Percentiles rank a stretch among this genome's conserved stretches.
phyloP scores from a whole-genome alignment of 1,140 invertebrate genomes.

The Sycophila sp. region DNA sequence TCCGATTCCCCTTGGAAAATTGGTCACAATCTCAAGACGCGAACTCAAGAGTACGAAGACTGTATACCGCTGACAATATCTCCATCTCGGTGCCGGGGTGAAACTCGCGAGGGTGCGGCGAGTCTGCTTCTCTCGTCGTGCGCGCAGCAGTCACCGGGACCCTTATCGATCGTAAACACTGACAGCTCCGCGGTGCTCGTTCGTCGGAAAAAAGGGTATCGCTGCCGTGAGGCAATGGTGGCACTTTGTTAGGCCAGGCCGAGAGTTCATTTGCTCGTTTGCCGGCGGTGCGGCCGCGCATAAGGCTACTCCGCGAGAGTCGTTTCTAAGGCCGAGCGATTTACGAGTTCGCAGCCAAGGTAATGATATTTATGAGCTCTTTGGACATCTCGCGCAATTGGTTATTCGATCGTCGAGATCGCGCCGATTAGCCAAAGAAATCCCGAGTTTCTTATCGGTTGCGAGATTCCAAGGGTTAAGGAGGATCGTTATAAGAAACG shows the following conservation, averaged over 20 bases:
- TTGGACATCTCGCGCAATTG: not conserved
- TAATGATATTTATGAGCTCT: conserved; percentile 17
- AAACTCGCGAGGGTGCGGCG: not conserved
- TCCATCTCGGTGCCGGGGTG: conserved; percentile 1
- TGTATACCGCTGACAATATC: conserved; percentile 30
- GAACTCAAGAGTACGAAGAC: not conserved
- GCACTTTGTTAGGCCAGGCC: not conserved
- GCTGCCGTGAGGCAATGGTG: not conserved
- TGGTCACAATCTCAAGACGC: too few species aligned
- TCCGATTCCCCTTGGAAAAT: too few species aligned
- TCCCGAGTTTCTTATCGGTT: too few species aligned
- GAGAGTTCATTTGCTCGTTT: not conserved
- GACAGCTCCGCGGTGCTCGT: not conserved
- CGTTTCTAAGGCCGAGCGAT: not conserved
- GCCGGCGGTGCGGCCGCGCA: too few species aligned
- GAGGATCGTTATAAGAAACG: too few species aligned
- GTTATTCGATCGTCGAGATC: not conserved
- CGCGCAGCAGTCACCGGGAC: not conserved
- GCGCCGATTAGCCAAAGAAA: too few species aligned
- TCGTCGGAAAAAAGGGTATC: not conserved
- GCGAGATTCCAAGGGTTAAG: too few species aligned
- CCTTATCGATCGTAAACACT: conserved; percentile 33
- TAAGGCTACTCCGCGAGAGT: too few species aligned
- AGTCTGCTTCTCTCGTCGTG: not conserved
- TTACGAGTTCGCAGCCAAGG: not conserved